A percentile compares a stretch with the other conserved stretches of the same genome.
Conservation (phyloP, 2,113 vertebrate genomes). For the Meleagris gallopavo region DNA sequence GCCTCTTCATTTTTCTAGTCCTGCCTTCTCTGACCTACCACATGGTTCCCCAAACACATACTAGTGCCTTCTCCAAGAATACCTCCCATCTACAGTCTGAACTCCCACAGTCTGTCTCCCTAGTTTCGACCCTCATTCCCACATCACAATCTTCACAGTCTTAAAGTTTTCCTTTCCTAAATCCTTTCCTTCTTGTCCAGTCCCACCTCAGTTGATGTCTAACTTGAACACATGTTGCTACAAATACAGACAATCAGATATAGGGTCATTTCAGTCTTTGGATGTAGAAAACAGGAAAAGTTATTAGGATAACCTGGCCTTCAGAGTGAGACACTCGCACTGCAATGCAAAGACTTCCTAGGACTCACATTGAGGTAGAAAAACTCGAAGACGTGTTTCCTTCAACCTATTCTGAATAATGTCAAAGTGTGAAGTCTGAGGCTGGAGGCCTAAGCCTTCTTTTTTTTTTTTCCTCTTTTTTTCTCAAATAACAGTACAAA, state of each 20-base stretch:
- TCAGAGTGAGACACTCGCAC: fast-evolving
- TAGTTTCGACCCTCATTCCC: not conserved
- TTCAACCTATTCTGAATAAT: not conserved
- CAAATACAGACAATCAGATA: not conserved
- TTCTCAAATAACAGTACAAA: not conserved
- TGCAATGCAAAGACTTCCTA: not conserved
- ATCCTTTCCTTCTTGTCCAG: not conserved
- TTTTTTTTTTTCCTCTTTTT: not conserved
- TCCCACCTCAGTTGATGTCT: not conserved
- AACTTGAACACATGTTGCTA: not conserved
- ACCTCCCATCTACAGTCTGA: not conserved
- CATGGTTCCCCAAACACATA: not conserved
- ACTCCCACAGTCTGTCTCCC: not conserved
- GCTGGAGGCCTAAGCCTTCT: not conserved
- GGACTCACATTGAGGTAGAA: not conserved
- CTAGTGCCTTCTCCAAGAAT: not conserved
- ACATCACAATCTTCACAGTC: not conserved
- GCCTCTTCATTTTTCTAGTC: not conserved
- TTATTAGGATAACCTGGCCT: not conserved
- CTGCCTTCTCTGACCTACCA: not conserved
- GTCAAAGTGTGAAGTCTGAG: not conserved
- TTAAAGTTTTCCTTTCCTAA: not conserved
- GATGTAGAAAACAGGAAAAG: not conserved
- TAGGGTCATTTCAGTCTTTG: not conserved
- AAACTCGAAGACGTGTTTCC: not conserved